A percentile compares a stretch with the other conserved stretches of the same genome.
phyloP scores from a whole-genome alignment of 2,888 invertebrate genomes.

The Zelleria hepariella region DNA sequence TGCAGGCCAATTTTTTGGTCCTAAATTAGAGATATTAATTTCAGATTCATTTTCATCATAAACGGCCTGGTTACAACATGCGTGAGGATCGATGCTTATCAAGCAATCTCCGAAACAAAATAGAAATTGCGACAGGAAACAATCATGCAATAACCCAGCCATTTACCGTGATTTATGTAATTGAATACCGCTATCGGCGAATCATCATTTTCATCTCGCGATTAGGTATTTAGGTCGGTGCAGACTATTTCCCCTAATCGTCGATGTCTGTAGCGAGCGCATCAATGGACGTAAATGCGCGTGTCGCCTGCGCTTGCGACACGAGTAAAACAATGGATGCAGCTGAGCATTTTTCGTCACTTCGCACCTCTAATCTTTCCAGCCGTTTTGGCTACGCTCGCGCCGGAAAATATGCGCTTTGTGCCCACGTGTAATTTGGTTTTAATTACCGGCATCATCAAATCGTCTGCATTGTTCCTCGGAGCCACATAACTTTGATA shows the following conservation, averaged over 20 bases:
- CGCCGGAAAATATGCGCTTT: conserved; percentile 32
- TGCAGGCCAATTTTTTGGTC: too few relatives aligned
- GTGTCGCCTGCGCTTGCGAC: conserved; percentile 59
- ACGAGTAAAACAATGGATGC: conserved; percentile 46
- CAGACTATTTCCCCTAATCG: conserved; percentile 50
- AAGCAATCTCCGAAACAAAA: conserved; percentile 27
- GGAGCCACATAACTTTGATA: not conserved
- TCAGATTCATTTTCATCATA: conserved; percentile 16
- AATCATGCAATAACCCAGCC: conserved; percentile 51
- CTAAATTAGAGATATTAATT: too few relatives aligned
- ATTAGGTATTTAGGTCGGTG: conserved; percentile 58
- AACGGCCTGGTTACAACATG: conserved; percentile 33
- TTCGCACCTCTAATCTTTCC: conserved; percentile 33
- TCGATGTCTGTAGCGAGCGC: conserved; percentile 21
- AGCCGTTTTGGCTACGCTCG: conserved; percentile 48
- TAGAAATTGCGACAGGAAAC: conserved; percentile 53
- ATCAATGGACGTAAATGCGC: conserved; percentile 62
- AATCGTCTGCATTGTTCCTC: not conserved
- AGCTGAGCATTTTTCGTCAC: conserved; percentile 32
- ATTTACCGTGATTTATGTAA: conserved; percentile 53
- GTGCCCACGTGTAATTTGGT: not conserved
- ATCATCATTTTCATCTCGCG: conserved; percentile 56
- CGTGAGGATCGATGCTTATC: conserved; percentile 33
- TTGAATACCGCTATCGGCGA: conserved; percentile 38
- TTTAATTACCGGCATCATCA: conserved; percentile 21